These are phyloP conservation scores for Stenurella melanura DNA, from an alignment of 2,888 invertebrate genomes.

Conservation along the genomic window DNA sequence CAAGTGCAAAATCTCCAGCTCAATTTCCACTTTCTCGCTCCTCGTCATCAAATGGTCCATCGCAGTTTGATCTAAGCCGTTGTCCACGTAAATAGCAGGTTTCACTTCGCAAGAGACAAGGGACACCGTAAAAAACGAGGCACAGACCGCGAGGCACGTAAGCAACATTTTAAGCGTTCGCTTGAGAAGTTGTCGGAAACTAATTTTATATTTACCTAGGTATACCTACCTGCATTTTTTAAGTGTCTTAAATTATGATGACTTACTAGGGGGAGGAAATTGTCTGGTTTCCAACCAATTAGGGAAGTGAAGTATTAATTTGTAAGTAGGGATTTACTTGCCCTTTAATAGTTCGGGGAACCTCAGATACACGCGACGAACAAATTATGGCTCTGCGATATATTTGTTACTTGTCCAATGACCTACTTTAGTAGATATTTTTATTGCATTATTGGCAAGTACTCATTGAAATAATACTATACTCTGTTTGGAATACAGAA, in stretches of 20 bases:
- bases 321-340: constrained; percentile 7
- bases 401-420: no score
- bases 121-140: background rate
- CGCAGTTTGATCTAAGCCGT: constrained; percentile 89
- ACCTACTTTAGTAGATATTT: no score
- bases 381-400: background rate
- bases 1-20: constrained; percentile 91
- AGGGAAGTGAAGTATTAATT: constrained; percentile 2
- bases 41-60: constrained; percentile 84
- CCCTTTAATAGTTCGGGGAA: background rate
- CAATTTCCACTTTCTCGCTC: constrained; percentile 86
- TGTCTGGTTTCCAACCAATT: constrained; percentile 1
- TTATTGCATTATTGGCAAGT: no score
- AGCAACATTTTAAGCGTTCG: background rate
- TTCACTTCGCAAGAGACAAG: constrained; percentile 68
- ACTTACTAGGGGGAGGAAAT: constrained; percentile 4
- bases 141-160: background rate
- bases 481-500: no score
- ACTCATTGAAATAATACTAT: no score
- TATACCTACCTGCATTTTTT: constrained; percentile 5
- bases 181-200: background rate
- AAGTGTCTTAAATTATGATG: constrained; percentile 4
- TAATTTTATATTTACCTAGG: constrained; percentile 1
- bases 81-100: constrained; percentile 87
- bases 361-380: background rate